Percentiles rank a stretch among this genome's conserved stretches.
These are phyloP conservation scores for Thomomys bottae DNA, from an alignment of 2,113 vertebrate genomes.

Conservation along the genomic window DNA sequence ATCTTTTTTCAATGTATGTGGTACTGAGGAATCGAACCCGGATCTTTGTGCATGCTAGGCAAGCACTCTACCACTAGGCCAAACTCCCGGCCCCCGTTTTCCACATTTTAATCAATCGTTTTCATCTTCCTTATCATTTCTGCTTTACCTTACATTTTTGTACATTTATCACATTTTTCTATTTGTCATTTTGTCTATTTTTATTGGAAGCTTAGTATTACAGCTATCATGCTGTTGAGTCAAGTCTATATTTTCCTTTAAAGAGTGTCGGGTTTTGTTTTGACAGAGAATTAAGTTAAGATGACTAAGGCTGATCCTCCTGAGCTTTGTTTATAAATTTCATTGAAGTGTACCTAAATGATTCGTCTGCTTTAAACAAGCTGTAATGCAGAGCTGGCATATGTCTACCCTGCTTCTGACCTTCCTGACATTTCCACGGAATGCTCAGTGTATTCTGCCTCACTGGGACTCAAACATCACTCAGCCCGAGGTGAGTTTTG, in stretches of 20 bases:
- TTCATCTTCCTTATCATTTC: not conserved
- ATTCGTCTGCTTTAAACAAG: not conserved
- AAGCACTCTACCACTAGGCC: too few relatives aligned
- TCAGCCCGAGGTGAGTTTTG: not conserved
- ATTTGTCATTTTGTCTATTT: not conserved
- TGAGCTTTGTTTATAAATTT: not conserved
- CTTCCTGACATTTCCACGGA: not conserved
- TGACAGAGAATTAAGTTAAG: not conserved
- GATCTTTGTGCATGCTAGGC: too few relatives aligned
- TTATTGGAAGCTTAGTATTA: not conserved
- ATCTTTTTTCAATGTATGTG: too few relatives aligned
- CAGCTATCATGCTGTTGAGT: not conserved
- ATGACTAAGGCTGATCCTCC: not conserved
- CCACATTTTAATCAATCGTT: not conserved
- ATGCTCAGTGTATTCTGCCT: not conserved
- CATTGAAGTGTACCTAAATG: not conserved
- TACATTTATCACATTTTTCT: not conserved
- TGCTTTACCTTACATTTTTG: not conserved
- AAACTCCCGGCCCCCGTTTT: too few relatives aligned
- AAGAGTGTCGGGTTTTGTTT: not conserved
- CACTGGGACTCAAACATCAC: not conserved
- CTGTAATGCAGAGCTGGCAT: not conserved
- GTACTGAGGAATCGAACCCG: too few relatives aligned
- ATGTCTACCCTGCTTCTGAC: not conserved
- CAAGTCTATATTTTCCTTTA: not conserved